Evolutionary conservation across 2,888 invertebrate species (phyloP), one percentile per base, ranked within the genome.

Genomic region (Selenia dentaria): DNA sequence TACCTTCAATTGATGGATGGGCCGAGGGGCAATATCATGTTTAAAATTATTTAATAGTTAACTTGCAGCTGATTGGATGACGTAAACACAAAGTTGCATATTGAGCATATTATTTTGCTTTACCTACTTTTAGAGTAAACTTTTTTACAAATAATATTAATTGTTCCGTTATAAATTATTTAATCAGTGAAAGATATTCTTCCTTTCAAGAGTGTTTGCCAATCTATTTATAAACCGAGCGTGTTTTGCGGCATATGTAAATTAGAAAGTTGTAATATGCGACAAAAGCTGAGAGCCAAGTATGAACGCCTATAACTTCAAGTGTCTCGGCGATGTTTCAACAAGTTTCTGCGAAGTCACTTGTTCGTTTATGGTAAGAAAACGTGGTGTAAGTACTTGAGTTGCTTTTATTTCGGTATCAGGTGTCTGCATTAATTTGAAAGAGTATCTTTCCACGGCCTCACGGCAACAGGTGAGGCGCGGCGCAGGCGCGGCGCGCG

Each of bases 371-470:
- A 25, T 31, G 43, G 54, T 54, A 52, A 59, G 61, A 56, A 53
- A 52, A 47, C 44, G 33, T 52, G 45, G 51, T 58, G 57, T 62
- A 16, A 58, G 57, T 63, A 52, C 54, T 59, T 52, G 34, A 54
- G 58, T 66, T 52, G 71, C 75, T 79, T 78, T 84, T 79, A 84
- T 83, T 81, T 80, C 70, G 68, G 80, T 85, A 81, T 85, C 86
- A 87, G 82, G 80, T 87, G 83, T 83, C 82, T 68, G 74, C 74
- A 77, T 82, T 84, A 84, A 87, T 87, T 84, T 83, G 74, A 83
- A 85, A 82, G 81, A 82, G 87, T 87, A 87, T 80, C 74, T 87
- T 88, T 88, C 87, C 88, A 85, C 73, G 84, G 81, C 76, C 80
- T 86, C 70, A 74, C 82, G 80, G 88, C 89, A 90, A 90, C 89